Evolutionary conservation across 2,888 invertebrate genomes (phyloP).

Genomic region (Chymomyza caudatula): DNA sequence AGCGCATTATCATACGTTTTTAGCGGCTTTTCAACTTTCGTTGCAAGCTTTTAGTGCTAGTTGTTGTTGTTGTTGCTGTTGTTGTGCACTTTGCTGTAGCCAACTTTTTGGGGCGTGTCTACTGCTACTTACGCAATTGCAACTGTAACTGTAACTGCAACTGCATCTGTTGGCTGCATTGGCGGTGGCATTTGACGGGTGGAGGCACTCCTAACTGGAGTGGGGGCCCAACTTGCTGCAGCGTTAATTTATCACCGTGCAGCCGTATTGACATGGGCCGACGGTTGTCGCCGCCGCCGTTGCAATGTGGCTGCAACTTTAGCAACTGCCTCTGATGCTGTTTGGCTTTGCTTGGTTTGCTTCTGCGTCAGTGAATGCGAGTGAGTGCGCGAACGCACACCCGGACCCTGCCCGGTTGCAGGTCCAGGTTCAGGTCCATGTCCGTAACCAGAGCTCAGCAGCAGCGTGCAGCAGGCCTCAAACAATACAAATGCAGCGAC

Average conservation of each 20-base stretch:
- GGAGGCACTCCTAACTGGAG: background rate
- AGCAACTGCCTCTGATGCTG: background rate
- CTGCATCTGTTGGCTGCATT: conserved; percentile 14
- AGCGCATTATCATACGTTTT: background rate
- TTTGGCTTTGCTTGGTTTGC: background rate
- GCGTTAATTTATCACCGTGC: conserved; percentile 69
- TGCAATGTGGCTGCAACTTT: background rate
- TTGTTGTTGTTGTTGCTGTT: conserved; percentile 16
- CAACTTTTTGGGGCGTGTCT: conserved; percentile 10
- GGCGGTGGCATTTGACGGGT: conserved; percentile 58
- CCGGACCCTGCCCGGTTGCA: conserved; percentile 5
- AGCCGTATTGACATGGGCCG: conserved; percentile 59
- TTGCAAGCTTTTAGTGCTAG: background rate
- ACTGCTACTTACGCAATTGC: conserved; percentile 3
- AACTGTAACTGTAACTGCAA: background rate
- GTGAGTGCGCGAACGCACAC: conserved; percentile 11
- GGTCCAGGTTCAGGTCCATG: conserved; percentile 6
- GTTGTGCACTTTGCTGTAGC: conserved; percentile 4
- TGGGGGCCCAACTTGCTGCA: background rate
- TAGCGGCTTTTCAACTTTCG: background rate
- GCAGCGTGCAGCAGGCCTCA: conserved; percentile 61
- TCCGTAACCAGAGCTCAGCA: conserved; percentile 32
- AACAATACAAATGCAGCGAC: conserved; percentile 69
- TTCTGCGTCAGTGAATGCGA: conserved; percentile 1
- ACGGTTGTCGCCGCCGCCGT: background rate